Base-by-base conservation (phyloP, 2,888 invertebrate genomes). In the Micoletzkya japonica region DNA sequence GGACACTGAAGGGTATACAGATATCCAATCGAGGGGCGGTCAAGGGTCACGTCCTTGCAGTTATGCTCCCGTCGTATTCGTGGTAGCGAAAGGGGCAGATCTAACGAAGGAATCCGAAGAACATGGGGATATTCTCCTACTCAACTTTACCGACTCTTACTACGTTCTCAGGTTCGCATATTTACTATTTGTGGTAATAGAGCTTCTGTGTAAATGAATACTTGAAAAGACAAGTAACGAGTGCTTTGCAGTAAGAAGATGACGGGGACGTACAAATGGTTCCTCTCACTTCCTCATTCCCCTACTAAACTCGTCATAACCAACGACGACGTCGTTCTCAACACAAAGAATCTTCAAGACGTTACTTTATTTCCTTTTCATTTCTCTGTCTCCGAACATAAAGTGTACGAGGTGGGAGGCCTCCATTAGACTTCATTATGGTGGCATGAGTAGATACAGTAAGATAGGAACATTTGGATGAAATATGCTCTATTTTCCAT, bases 241-340 rank as follows among this genome's bases (percentile, higher is more conserved):
- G 17, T n/a, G 20, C 10, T 1, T 49, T 24, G 4, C 36, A 68
- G 68, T 7, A 68, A 68, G 75, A 84, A 84, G 72, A 84, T 84
- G 84, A 85, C 82, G 78, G 74, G 79, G 3, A 84, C 81, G 37
- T 84, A 85, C 64, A 76, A 80, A 17, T 81, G 77, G 56, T 77
- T 81, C n/a, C 70, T 81, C 39, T 68, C 70, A n/a, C 75, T 76
- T 52, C 64, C 76, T 24, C 76, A 76, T 2, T 70, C 73, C 1
- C 73, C 77, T 26, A 72, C 76, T n/a, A 76, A 80, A 70, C 77
- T 81, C 52, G 75, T 81, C 28, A 79, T 80, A 44, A 75, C 77
- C 50, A 81, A 81, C 72, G 81, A 85, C 57, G 84, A 84, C 72
- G 82, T 82, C 39, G 84, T 84, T 44, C 82, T 84, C 24, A 85